phyloP scores from a whole-genome alignment of 2,797 vertebrate species.

The Hybognathus amarus region DNA sequence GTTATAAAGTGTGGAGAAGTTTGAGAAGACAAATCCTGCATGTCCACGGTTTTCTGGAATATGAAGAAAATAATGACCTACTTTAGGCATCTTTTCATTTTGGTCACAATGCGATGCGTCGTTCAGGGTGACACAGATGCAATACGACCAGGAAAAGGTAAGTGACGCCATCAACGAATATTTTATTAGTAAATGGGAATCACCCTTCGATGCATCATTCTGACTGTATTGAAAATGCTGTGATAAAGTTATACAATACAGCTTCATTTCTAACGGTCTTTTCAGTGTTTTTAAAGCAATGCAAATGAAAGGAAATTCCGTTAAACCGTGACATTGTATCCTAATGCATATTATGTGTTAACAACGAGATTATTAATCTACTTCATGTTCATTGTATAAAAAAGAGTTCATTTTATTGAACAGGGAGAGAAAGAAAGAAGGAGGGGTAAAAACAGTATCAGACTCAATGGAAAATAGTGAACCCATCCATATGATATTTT shows the following conservation, averaged over 20 bases:
- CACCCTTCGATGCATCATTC: neutral
- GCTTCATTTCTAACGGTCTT: neutral
- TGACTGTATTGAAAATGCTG: neutral
- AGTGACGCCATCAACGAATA: conserved; percentile 50
- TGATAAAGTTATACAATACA: neutral
- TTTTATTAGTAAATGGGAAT: conserved; percentile 27
- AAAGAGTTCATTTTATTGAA: no score
- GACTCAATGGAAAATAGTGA: no score
- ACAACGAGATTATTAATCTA: neutral
- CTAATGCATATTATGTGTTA: neutral
- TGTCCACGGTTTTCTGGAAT: conserved; percentile 56
- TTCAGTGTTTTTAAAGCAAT: neutral
- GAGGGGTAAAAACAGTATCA: no score
- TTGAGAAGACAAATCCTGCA: conserved; percentile 20
- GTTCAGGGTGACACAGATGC: conserved; percentile 55
- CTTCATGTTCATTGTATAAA: no score
- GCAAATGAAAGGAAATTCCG: neutral
- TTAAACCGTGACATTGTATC: neutral
- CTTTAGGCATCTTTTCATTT: conserved; percentile 72
- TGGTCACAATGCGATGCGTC: conserved; percentile 50
- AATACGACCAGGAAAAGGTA: conserved; percentile 71
- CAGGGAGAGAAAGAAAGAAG: no score
- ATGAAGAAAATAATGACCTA: conserved; percentile 63
- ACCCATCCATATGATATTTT: no score
- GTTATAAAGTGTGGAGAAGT: conserved; percentile 55